Evolutionary conservation across 2,113 vertebrate species (phyloP).

Genomic region (Phylloscopus whistleri): DNA sequence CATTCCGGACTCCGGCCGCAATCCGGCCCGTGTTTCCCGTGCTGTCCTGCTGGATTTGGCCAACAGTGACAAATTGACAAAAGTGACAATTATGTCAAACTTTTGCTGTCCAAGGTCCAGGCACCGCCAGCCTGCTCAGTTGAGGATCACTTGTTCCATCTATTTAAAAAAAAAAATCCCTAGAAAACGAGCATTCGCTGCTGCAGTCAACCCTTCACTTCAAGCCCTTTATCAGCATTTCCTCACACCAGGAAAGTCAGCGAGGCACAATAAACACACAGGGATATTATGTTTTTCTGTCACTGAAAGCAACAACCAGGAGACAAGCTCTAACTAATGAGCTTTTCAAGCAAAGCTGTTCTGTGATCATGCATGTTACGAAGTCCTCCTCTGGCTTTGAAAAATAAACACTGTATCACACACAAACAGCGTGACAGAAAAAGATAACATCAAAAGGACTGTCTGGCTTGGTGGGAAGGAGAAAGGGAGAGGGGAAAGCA

Average conservation of each 20-base stretch:
- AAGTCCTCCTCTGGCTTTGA: not conserved
- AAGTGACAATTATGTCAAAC: not conserved
- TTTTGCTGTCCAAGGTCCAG: not conserved
- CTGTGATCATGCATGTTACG: conserved; percentile 12
- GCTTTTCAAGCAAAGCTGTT: conserved; percentile 36
- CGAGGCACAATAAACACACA: not conserved
- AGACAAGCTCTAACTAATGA: conserved; percentile 19
- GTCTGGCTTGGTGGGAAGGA: not conserved
- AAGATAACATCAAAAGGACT: not conserved
- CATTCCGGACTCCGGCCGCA: too few relatives aligned
- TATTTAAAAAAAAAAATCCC: not conserved
- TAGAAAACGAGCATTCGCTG: not conserved
- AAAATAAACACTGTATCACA: not conserved
- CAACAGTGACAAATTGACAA: not conserved
- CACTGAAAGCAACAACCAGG: not conserved
- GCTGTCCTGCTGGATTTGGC: not conserved
- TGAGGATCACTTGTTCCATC: not conserved
- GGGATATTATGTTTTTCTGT: not conserved
- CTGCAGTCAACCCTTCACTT: not conserved
- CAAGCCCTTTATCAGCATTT: not conserved
- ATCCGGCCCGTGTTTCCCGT: too few relatives aligned
- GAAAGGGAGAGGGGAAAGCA: not conserved
- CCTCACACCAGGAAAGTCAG: not conserved
- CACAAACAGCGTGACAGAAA: not conserved
- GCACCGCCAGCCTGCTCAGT: not conserved